Conservation (phyloP, 2,113 vertebrate species). For the Muscicapa adusta region DNA sequence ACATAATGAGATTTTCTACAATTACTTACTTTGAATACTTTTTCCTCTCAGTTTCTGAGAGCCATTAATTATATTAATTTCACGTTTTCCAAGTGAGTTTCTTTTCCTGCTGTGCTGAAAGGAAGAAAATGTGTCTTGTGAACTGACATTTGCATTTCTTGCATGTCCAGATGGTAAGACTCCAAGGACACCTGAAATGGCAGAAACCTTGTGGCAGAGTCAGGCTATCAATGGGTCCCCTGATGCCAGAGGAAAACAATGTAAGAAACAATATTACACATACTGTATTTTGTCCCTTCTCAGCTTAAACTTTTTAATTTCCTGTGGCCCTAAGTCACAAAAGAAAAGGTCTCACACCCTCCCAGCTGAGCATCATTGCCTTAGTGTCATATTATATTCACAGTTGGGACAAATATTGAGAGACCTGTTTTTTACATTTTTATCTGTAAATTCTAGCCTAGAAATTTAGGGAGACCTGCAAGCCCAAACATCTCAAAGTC, state of each 20-base stretch:
- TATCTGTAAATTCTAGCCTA: neutral
- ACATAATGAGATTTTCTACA: neutral
- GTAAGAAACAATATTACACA: neutral
- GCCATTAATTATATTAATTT: neutral
- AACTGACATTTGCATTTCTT: neutral
- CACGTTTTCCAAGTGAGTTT: neutral
- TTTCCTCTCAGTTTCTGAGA: neutral
- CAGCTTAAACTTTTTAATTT: neutral
- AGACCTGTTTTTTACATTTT: neutral
- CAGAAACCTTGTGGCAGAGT: neutral
- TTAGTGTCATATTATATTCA: neutral
- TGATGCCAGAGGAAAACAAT: neutral
- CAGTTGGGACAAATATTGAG: neutral
- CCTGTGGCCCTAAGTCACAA: neutral
- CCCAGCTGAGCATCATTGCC: neutral
- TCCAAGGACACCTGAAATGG: neutral
- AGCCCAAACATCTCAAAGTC: neutral
- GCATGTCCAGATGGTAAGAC: neutral
- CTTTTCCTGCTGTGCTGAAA: neutral
- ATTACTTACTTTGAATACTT: neutral
- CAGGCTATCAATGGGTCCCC: neutral
- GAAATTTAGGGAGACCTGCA: neutral
- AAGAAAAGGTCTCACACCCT: neutral
- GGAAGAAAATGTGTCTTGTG: neutral
- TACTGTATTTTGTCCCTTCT: neutral